Evolutionary conservation across 1,140 invertebrate species (phyloP), one percentile per base, ranked within the genome.

Genomic region (Parapsyche elsis): DNA sequence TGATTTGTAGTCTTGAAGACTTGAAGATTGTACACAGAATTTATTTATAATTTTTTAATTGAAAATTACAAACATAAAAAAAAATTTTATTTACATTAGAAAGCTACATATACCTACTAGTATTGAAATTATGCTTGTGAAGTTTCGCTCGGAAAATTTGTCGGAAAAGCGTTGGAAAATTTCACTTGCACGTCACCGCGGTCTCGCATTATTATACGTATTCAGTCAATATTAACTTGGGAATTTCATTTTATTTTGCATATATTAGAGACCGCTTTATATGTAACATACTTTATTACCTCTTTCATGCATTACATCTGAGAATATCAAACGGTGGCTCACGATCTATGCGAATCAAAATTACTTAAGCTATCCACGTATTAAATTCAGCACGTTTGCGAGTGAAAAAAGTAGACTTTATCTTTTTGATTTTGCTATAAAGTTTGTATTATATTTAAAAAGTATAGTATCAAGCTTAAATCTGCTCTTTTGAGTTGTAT

Each of bases 171-270:
- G 57, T 16, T 7, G 24, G 53, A 76, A 53, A 53, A 57, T 23
- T 61, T 76, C 53, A 14, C 57, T 10, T 45, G 53, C 19, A 71
- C 79, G 79, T 59, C 75, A 78, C 73, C 79, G 45, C 70, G 57
- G 9, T 70, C 71, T 57, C 64, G 45, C 76, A 78, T 80, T 83
- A 83, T 83, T 76, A 83, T 80, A 82, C 76, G 75, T 83, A 80
- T 77, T 78, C 80, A 78, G 82, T 83, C 82, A 83, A 83, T 83
- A 83, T 81, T 83, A 83, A 80, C 80, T 78, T 53, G 75, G 80
- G 80, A 83, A 83, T 83, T 83, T 83, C 82, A 83, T 81, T 83
- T 83, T 83, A 83, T 83, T 83, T 83, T 83, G 82, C 82, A 80
- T 83, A 83, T 83, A 81, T 83, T 83, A 83, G 75, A 83, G 82